These are phyloP conservation scores for Drosophila funebris DNA, from an alignment of 1,140 invertebrate species.

Conservation along the genomic window DNA sequence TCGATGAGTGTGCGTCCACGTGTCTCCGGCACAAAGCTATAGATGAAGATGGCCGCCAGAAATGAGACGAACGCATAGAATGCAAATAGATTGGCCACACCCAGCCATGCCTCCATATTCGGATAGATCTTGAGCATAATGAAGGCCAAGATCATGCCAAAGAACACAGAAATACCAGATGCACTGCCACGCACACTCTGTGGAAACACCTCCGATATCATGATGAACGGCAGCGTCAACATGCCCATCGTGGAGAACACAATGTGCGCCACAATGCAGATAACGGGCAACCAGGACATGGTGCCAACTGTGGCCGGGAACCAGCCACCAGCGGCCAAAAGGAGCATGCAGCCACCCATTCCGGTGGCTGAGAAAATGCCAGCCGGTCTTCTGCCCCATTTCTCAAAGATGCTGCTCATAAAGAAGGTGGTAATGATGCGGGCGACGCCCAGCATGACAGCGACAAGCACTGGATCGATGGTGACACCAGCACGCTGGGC, in stretches of 20 bases:
- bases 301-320: constrained; percentile 63
- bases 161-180: constrained; percentile 87
- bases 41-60: constrained; percentile 88
- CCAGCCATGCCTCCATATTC: constrained; percentile 85
- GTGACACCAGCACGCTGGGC: constrained; percentile 85
- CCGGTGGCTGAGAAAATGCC: constrained; percentile 86
- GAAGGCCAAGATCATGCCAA: constrained; percentile 90
- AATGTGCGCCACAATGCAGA: constrained; percentile 86
- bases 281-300: constrained; percentile 81
- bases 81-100: constrained; percentile 88
- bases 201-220: constrained; percentile 91
- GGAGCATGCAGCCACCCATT: constrained; percentile 86
- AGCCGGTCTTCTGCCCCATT: constrained; percentile 85
- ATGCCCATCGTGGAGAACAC: constrained; percentile 87
- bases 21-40: constrained; percentile 91
- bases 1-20: constrained; percentile 90
- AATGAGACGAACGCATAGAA: constrained; percentile 89
- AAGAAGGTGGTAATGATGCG: constrained; percentile 85
- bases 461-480: constrained; percentile 85
- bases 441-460: constrained; percentile 86
- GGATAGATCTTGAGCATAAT: constrained; percentile 91
- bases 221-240: constrained; percentile 88
- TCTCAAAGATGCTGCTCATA: constrained; percentile 85
- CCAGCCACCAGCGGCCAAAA: constrained; percentile 84
- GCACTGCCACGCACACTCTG: constrained; percentile 87